A percentile compares a stretch with the other conserved stretches of the same genome.
Evolutionary conservation across 2,888 invertebrate species (phyloP).

Genomic region (Carpatolechia fugitivella): DNA sequence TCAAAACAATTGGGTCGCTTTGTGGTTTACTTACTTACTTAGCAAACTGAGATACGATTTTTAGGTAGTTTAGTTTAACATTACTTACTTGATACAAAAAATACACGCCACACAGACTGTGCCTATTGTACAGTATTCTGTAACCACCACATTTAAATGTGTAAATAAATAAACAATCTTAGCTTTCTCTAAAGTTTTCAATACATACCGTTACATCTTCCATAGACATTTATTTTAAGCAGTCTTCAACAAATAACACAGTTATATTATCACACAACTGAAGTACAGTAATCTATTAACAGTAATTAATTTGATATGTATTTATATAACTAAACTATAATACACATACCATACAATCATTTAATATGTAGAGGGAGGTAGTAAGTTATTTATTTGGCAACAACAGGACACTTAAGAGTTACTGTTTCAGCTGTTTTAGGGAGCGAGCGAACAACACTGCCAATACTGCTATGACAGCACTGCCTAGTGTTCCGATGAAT

Average conservation of each 20-base stretch:
- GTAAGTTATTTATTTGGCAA: background rate
- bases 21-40: slow-evolving; percentile 57
- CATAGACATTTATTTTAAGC: slow-evolving; percentile 17
- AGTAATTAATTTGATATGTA: background rate
- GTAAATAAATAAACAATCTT: too few species aligned
- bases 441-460: slow-evolving; percentile 57
- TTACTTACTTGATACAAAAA: too few species aligned
- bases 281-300: background rate
- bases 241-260: background rate
- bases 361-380: background rate
- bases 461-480: slow-evolving; percentile 50
- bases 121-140: background rate
- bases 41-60: slow-evolving; percentile 21
- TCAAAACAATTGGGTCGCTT: slow-evolving; percentile 72
- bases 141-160: too few species aligned
- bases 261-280: background rate
- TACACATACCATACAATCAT: background rate
- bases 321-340: background rate
- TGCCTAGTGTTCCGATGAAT: slow-evolving; percentile 59
- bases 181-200: background rate
- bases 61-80: background rate
- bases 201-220: background rate
- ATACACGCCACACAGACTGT: too few species aligned
- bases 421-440: slow-evolving; percentile 47
- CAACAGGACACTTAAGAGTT: background rate